Conservation (phyloP, 2,888 invertebrate genomes). For the Laothoe populi region DNA sequence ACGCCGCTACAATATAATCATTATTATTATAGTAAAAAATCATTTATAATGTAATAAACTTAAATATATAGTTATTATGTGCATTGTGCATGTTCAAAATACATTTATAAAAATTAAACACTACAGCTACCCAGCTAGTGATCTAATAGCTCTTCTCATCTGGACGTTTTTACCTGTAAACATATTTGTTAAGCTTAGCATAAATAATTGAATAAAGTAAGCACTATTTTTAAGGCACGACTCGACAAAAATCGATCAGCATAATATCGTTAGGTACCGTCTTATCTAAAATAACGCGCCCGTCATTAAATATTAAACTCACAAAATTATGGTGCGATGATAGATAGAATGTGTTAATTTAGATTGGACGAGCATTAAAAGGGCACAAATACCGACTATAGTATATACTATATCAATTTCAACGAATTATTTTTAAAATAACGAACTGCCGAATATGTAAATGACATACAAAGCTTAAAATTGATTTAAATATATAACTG, state of each 20-base stretch:
- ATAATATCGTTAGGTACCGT: too few species aligned
- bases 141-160: not conserved
- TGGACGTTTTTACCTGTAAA: constrained; percentile 25
- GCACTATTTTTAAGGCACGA: not conserved
- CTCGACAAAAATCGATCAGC: not conserved
- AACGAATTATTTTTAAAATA: too few species aligned
- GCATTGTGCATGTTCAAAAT: not conserved
- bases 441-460: too few species aligned
- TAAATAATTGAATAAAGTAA: not conserved
- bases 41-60: not conserved
- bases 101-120: constrained; percentile 3
- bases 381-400: too few species aligned
- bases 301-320: too few species aligned
- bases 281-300: not conserved
- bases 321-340: too few species aligned
- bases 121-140: not conserved
- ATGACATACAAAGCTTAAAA: too few species aligned
- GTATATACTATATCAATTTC: too few species aligned
- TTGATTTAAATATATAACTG: too few species aligned
- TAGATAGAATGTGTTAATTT: too few species aligned
- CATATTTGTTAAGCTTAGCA: not conserved
- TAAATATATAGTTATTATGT: not conserved
- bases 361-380: too few species aligned
- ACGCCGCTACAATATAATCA: not conserved
- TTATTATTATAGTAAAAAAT: not conserved